A percentile compares a stretch with the other conserved stretches of the same genome.
These are phyloP conservation scores for Drosophila tropicalis DNA, from an alignment of 1,140 invertebrate species.

Conservation along the genomic window DNA sequence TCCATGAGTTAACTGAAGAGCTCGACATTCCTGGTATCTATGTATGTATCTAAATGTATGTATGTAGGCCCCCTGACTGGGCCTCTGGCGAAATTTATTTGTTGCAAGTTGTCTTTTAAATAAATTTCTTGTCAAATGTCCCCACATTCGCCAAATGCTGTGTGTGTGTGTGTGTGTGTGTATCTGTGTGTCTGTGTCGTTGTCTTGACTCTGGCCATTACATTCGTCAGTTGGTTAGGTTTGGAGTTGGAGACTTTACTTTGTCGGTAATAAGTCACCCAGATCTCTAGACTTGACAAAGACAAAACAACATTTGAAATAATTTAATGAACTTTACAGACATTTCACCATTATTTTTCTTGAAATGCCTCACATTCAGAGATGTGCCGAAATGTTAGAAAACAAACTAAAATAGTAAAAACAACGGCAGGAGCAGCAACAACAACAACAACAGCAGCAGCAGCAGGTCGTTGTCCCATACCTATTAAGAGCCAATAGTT, in stretches of 20 bases:
- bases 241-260: constrained; percentile 27
- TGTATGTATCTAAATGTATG: neutral
- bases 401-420: neutral
- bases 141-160: constrained; percentile 23
- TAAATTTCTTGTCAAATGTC: constrained; percentile 76
- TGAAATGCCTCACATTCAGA: constrained; percentile 36
- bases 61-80: constrained; percentile 8
- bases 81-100: constrained; percentile 71
- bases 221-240: constrained; percentile 63
- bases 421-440: neutral
- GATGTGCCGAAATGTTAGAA: neutral
- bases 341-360: constrained; percentile 16
- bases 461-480: neutral
- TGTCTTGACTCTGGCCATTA: constrained; percentile 40
- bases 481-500: constrained; percentile 63
- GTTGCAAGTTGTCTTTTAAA: constrained; percentile 79
- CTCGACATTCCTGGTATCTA: constrained; percentile 36
- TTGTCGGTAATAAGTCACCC: constrained; percentile 66
- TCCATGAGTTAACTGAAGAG: neutral
- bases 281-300: constrained; percentile 39
- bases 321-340: constrained; percentile 77
- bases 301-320: constrained; percentile 63
- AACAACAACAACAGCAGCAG: neutral
- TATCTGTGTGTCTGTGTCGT: neutral
- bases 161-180: neutral